Percentiles rank a stretch among this genome's conserved stretches.
Conservation (phyloP, 1,140 invertebrate genomes). For the Papilio dardanus region DNA sequence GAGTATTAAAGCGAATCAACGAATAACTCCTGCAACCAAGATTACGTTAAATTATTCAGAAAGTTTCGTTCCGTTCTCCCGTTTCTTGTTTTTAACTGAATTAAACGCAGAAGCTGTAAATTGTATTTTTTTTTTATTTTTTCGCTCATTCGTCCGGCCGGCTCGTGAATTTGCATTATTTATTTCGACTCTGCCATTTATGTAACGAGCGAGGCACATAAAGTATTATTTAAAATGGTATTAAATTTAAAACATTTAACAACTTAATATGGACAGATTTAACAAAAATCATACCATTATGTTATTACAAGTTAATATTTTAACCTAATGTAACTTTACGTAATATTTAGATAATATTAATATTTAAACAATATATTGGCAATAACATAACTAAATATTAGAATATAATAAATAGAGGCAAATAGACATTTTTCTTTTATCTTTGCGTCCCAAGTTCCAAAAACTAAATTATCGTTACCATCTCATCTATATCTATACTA, state of each 20-base stretch:
- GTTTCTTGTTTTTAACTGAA: conserved; percentile 36
- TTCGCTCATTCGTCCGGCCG: conserved; percentile 12
- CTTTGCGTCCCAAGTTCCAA: neutral
- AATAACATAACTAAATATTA: neutral
- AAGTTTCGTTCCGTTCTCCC: conserved; percentile 9
- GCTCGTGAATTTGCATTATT: conserved; percentile 23
- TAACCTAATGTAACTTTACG: too few relatives aligned
- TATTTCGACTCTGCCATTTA: conserved; percentile 21
- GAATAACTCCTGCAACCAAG: conserved; percentile 29
- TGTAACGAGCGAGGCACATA: conserved; percentile 13
- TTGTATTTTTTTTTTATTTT: conserved; percentile 22
- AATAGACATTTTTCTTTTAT: neutral
- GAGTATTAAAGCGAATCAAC: conserved; percentile 24
- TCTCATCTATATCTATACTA: too few relatives aligned
- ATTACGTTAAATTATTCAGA: conserved; percentile 35
- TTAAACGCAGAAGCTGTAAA: conserved; percentile 30
- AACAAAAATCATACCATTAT: too few relatives aligned
- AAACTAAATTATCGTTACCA: neutral
- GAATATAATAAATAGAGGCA: neutral
- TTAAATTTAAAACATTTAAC: neutral
- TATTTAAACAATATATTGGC: neutral
- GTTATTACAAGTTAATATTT: too few relatives aligned
- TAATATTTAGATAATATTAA: too few relatives aligned
- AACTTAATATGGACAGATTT: neutral
- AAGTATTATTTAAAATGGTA: neutral